Evolutionary conservation across 2,797 vertebrate species (phyloP).

Genomic region (Characodon lateralis): DNA sequence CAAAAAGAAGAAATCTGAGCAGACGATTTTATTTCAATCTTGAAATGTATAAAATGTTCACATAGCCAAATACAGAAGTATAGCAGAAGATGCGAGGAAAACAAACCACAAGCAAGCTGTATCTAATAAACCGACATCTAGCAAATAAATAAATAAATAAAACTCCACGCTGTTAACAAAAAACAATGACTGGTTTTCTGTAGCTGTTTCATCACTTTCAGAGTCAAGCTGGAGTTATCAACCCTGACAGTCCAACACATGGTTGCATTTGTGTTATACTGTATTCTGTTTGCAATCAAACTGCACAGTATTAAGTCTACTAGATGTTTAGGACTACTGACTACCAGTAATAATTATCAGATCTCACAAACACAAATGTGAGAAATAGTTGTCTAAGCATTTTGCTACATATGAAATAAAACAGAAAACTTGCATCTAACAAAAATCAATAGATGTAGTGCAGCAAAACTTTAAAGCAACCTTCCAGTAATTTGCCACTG

Average conservation of each 20-base stretch:
- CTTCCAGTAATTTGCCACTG: neutral
- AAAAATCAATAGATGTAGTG: neutral
- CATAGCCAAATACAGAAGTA: constrained; percentile 43
- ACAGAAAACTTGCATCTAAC: neutral
- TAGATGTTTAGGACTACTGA: neutral
- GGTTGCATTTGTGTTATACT: neutral
- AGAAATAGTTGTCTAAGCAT: neutral
- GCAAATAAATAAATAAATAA: constrained; percentile 10
- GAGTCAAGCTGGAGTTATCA: too few species aligned
- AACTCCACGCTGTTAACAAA: constrained; percentile 16
- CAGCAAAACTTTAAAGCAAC: neutral
- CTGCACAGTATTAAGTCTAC: neutral
- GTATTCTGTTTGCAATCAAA: neutral
- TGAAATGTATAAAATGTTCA: constrained; percentile 38
- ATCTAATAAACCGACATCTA: constrained; percentile 19
- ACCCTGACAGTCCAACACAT: neutral
- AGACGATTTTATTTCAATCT: constrained; percentile 41
- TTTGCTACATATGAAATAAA: neutral
- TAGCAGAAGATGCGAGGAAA: constrained; percentile 28
- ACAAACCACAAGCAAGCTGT: constrained; percentile 30
- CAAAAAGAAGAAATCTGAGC: constrained; percentile 43
- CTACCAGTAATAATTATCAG: neutral
- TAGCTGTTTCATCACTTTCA: too few species aligned
- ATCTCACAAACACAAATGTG: neutral
- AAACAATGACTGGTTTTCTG: neutral